These are phyloP conservation scores for Anthoscopus minutus DNA, from an alignment of 2,113 vertebrate species.

Conservation along the genomic window DNA sequence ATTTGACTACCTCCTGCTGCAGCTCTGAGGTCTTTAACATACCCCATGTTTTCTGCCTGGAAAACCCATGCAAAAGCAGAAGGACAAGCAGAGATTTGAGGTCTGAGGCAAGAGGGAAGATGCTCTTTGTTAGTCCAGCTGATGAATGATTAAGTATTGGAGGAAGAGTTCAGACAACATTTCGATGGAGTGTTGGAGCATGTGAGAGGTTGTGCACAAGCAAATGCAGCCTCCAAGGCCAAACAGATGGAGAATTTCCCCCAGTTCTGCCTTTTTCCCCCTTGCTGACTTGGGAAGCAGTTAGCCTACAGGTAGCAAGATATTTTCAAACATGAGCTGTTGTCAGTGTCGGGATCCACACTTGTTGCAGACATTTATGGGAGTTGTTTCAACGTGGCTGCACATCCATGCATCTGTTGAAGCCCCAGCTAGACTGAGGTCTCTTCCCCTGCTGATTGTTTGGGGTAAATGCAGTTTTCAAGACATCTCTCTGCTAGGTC, in stretches of 20 bases:
- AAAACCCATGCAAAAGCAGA: not conserved
- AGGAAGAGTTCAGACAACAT: not conserved
- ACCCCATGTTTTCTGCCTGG: not conserved
- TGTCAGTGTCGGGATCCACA: not conserved
- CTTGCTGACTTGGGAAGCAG: not conserved
- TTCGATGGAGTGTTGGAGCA: not conserved
- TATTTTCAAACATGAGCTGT: not conserved
- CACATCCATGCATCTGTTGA: not conserved
- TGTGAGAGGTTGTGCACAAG: not conserved
- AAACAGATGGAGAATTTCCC: not conserved
- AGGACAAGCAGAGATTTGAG: not conserved
- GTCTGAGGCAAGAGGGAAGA: not conserved
- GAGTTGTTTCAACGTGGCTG: not conserved
- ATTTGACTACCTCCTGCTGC: not conserved
- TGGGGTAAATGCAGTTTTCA: not conserved
- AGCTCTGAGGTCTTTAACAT: not conserved
- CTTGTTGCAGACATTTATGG: not conserved
- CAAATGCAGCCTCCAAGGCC: not conserved
- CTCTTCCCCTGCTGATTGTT: not conserved
- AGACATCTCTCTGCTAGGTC: not conserved
- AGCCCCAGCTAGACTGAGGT: not conserved
- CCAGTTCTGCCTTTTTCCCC: not conserved
- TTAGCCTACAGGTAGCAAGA: not conserved
- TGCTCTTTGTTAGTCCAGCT: not conserved
- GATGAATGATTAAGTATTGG: not conserved